phyloP scores from a whole-genome alignment of 2,888 invertebrate genomes.

The Scaptomyza tumidula region DNA sequence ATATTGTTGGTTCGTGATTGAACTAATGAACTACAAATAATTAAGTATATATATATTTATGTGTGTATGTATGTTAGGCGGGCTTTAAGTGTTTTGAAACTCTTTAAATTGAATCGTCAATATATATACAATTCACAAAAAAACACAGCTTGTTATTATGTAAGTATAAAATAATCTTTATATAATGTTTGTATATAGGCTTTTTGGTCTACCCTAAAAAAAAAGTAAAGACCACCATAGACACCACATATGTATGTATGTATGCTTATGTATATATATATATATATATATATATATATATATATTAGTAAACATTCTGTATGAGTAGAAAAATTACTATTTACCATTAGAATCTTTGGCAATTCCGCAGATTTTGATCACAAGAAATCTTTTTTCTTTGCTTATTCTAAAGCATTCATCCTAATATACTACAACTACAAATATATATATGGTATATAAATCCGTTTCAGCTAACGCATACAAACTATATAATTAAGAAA shows the following conservation, averaged over 20 bases:
- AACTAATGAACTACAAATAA: conserved; percentile 21
- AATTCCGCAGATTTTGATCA: conserved; percentile 76
- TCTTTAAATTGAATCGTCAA: conserved; percentile 37
- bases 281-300: background rate
- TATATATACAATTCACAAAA: background rate
- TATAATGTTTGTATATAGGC: conserved; percentile 12
- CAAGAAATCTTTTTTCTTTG: conserved; percentile 58
- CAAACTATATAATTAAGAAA: conserved; percentile 33
- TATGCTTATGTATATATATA: background rate
- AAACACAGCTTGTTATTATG: no score
- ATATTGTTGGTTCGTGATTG: conserved; percentile 49
- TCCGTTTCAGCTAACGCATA: conserved; percentile 35
- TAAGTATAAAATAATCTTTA: conserved; percentile 24
- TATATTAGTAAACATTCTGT: conserved; percentile 7
- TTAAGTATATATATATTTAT: conserved; percentile 25
- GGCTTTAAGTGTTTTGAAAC: conserved; percentile 55
- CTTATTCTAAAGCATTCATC: conserved; percentile 31
- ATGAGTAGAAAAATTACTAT: conserved; percentile 37
- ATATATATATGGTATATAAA: conserved; percentile 46
- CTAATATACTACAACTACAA: conserved; percentile 33
- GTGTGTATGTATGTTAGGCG: conserved; percentile 53
- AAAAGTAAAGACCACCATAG: conserved; percentile 22
- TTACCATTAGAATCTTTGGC: conserved; percentile 62
- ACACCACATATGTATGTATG: conserved; percentile 2
- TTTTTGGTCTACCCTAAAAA: conserved; percentile 29